phyloP scores from a whole-genome alignment of 1,140 invertebrate genomes.

The Episyrphus balteatus region DNA sequence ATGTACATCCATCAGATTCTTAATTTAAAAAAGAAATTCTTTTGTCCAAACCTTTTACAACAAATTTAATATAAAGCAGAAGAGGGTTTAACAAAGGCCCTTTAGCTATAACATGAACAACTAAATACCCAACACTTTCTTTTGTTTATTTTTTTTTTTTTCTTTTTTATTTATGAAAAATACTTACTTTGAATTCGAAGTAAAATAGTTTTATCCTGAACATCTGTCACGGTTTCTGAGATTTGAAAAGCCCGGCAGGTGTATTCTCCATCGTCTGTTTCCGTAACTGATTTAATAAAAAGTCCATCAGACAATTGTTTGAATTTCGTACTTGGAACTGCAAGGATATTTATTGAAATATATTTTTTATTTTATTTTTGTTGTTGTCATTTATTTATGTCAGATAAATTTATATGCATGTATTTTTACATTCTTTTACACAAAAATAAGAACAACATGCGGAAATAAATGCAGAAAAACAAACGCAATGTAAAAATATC shows the following conservation, averaged over 20 bases:
- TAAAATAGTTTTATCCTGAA: slow-evolving; percentile 38
- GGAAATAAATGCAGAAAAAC: too few relatives aligned
- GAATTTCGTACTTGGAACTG: slow-evolving; percentile 31
- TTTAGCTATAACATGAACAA: too few relatives aligned
- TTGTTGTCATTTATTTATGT: neutral
- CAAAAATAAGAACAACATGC: too few relatives aligned
- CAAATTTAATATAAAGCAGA: too few relatives aligned
- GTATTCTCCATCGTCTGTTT: slow-evolving; percentile 43
- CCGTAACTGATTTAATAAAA: slow-evolving; percentile 39
- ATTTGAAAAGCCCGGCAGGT: slow-evolving; percentile 42
- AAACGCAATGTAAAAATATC: too few relatives aligned
- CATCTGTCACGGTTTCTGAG: slow-evolving; percentile 35
- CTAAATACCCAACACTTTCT: too few relatives aligned
- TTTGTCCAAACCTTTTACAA: too few relatives aligned
- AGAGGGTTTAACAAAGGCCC: too few relatives aligned
- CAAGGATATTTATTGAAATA: neutral
- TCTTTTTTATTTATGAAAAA: neutral
- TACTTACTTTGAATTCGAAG: slow-evolving; percentile 45
- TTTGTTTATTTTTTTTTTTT: neutral
- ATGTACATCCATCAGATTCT: too few relatives aligned
- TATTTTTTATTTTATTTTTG: neutral
- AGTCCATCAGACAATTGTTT: slow-evolving; percentile 37
- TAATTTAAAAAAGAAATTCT: too few relatives aligned
- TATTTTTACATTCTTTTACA: too few relatives aligned
- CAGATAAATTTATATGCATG: too few relatives aligned